Percentiles rank a stretch among this genome's conserved stretches.
Conservation (phyloP, 2,888 invertebrate genomes). For the Acleris emargana region DNA sequence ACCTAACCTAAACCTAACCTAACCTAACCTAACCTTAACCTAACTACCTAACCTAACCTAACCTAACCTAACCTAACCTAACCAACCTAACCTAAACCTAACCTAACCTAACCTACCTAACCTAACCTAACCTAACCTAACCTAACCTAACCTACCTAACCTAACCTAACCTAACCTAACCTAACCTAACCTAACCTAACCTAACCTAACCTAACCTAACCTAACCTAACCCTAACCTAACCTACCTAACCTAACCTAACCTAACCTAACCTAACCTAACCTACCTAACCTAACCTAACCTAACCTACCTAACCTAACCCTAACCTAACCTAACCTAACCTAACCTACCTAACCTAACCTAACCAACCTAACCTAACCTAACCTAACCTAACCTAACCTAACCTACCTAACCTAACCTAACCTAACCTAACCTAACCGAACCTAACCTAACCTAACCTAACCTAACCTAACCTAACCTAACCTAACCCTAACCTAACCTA, state of each 20-base stretch:
- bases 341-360: conserved; percentile 29
- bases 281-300: conserved; percentile 22
- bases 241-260: conserved; percentile 15
- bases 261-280: conserved; percentile 22
- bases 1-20: conserved; percentile 12
- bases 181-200: conserved; percentile 13
- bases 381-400: conserved; percentile 19
- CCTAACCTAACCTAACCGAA: no score
- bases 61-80: conserved; percentile 13
- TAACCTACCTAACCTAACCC: conserved; percentile 15
- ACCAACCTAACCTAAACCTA: conserved; percentile 5
- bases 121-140: conserved; percentile 13
- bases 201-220: conserved; percentile 13
- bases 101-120: conserved; percentile 13
- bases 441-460: conserved; percentile 15
- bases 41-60: conserved; percentile 11
- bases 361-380: conserved; percentile 18
- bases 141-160: conserved; percentile 13
- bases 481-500: no score
- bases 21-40: conserved; percentile 10
- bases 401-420: conserved; percentile 18
- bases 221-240: conserved; percentile 6
- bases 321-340: conserved; percentile 27
- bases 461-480: conserved; percentile 25
- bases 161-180: conserved; percentile 13